Percentiles rank a stretch among this genome's conserved stretches.
Evolutionary conservation across 2,888 invertebrate genomes (phyloP).

Genomic region (Drosophila borborema): DNA sequence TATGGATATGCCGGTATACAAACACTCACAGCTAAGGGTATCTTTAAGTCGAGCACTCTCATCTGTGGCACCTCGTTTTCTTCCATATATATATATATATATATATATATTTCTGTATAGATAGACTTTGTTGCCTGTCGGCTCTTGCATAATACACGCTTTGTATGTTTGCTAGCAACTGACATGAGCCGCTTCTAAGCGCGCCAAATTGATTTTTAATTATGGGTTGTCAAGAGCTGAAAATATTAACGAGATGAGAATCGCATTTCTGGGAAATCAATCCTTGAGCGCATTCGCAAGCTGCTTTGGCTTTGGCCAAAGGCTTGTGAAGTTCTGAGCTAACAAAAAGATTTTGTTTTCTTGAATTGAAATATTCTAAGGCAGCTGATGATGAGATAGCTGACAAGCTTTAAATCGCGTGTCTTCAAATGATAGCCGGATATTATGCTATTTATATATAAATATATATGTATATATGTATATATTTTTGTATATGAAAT

Average conservation of each 20-base stretch:
- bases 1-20: not conserved
- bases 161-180: constrained; percentile 42
- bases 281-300: constrained; percentile 21
- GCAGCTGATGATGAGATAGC: not conserved
- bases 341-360: constrained; percentile 8
- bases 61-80: not conserved
- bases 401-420: not conserved
- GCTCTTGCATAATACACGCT: constrained; percentile 68
- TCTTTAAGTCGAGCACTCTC: not conserved
- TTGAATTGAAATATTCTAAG: constrained; percentile 7
- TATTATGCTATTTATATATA: not conserved
- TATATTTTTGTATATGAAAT: not conserved
- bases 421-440: constrained; percentile 9
- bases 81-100: not conserved
- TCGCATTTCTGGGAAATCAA: constrained; percentile 56
- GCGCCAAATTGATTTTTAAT: constrained; percentile 77
- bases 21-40: not conserved
- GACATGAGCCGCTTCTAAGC: constrained; percentile 59
- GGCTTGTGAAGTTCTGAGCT: not conserved
- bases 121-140: constrained; percentile 25
- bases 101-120: constrained; percentile 8
- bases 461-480: too few relatives aligned
- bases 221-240: constrained; percentile 58
- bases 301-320: not conserved
- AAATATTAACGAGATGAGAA: constrained; percentile 52